Evolutionary conservation across 2,797 vertebrate species (phyloP).

Genomic region (Acomys russatus): DNA sequence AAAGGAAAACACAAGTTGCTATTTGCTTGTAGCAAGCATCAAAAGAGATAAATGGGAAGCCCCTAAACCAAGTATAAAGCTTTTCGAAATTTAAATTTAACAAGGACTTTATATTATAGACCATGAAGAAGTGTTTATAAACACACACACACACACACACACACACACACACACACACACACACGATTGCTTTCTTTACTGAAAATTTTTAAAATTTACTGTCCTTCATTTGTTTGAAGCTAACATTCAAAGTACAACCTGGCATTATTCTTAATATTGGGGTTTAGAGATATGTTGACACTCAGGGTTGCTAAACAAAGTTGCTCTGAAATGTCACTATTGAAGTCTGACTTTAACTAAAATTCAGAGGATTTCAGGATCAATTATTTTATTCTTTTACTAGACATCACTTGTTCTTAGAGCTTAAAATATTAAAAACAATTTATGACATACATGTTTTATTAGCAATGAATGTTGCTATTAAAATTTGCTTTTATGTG

Average conservation of each 20-base stretch:
- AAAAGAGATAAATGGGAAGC: neutral
- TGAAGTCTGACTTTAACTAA: conserved; percentile 34
- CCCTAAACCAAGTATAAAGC: neutral
- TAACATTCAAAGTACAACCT: conserved; percentile 10
- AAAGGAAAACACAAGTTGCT: neutral
- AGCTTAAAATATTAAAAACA: neutral
- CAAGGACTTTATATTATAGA: neutral
- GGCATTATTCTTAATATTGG: conserved; percentile 23
- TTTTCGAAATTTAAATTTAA: conserved; percentile 17
- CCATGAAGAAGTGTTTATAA: neutral
- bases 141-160: neutral
- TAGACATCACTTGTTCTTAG: neutral
- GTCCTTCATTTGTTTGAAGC: neutral
- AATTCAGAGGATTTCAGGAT: conserved; percentile 31
- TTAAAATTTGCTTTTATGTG: conserved; percentile 6
- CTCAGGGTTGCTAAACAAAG: neutral
- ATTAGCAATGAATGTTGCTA: neutral
- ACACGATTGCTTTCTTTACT: neutral
- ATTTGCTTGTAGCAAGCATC: neutral
- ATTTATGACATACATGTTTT: neutral
- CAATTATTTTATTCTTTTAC: conserved; percentile 44
- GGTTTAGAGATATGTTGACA: neutral
- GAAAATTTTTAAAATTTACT: conserved; percentile 26
- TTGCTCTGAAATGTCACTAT: neutral
- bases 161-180: neutral